These are phyloP conservation scores for Drosophila setifemur DNA, from an alignment of 1,140 invertebrate genomes.

Conservation along the genomic window DNA sequence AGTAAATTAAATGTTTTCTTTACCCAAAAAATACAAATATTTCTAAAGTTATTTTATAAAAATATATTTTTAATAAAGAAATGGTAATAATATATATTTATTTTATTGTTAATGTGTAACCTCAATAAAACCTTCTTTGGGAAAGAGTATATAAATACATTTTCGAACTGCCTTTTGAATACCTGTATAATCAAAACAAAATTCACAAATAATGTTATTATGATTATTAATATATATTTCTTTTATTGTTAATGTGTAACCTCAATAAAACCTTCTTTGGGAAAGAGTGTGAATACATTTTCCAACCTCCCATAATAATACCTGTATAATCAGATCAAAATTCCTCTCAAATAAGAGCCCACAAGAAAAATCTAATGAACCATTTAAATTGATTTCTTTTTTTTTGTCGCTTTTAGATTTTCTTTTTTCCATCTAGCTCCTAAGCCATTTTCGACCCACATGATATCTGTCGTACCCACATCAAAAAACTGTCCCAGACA, in stretches of 20 bases:
- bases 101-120: too few species aligned
- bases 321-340: constrained; percentile 13
- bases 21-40: too few species aligned
- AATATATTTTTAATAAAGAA: too few species aligned
- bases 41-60: too few species aligned
- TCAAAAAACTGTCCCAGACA: constrained; percentile 31
- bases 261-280: background rate
- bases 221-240: too few species aligned
- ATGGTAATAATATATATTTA: too few species aligned
- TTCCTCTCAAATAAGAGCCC: background rate
- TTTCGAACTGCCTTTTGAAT: background rate
- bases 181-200: constrained; percentile 15
- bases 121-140: background rate
- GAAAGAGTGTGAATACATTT: too few species aligned
- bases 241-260: too few species aligned
- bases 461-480: constrained; percentile 44
- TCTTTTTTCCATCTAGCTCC: constrained; percentile 10
- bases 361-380: constrained; percentile 13
- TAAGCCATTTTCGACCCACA: constrained; percentile 31
- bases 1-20: too few species aligned
- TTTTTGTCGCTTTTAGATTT: constrained; percentile 20
- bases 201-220: too few species aligned
- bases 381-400: constrained; percentile 32
- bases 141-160: too few species aligned
- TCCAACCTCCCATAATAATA: constrained; percentile 1